Percentiles rank a stretch among this genome's conserved stretches.
These are phyloP conservation scores for Formica aserva DNA, from an alignment of 2,888 invertebrate species.

Conservation along the genomic window DNA sequence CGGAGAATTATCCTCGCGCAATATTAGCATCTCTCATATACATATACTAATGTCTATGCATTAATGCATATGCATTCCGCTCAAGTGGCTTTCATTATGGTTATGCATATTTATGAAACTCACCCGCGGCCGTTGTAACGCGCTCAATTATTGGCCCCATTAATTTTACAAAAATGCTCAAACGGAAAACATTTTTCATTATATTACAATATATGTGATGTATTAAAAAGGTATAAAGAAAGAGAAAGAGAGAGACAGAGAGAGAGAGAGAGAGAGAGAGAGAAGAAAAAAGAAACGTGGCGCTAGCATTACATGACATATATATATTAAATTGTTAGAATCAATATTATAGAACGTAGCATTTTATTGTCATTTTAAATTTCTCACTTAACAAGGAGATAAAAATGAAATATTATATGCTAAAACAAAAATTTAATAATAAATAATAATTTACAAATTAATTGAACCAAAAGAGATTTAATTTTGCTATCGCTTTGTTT, in stretches of 20 bases:
- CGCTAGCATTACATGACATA: neutral
- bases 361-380: neutral
- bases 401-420: neutral
- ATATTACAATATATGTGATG: constrained; percentile 10
- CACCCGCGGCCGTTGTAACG: constrained; percentile 37
- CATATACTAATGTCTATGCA: constrained; percentile 46
- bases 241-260: neutral
- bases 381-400: neutral
- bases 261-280: neutral
- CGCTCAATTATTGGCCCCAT: constrained; percentile 40
- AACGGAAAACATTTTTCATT: constrained; percentile 24
- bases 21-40: constrained; percentile 40
- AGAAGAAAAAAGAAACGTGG: neutral
- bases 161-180: constrained; percentile 39
- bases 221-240: neutral
- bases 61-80: constrained; percentile 50
- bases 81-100: constrained; percentile 43
- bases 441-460: neutral
- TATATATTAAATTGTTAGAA: neutral
- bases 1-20: constrained; percentile 43
- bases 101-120: constrained; percentile 48
- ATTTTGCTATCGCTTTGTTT: neutral
- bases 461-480: neutral
- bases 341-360: neutral
- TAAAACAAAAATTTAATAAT: neutral